A percentile compares a stretch with the other conserved stretches of the same genome.
phyloP scores from a whole-genome alignment of 2,888 invertebrate genomes.

The Pimpla rufipes region DNA sequence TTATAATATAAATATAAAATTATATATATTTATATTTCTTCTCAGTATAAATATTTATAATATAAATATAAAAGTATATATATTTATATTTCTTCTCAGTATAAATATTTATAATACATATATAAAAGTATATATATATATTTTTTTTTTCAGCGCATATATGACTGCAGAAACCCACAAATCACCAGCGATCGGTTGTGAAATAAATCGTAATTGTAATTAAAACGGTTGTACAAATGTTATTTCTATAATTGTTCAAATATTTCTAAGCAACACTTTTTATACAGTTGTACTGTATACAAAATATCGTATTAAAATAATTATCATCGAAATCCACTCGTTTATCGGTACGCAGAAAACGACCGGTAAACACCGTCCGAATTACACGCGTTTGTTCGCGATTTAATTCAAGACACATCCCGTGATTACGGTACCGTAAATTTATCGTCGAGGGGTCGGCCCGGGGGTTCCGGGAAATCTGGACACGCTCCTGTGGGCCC shows the following conservation, averaged over 20 bases:
- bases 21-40: too few relatives aligned
- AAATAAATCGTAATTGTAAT: background rate
- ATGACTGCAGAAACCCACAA: background rate
- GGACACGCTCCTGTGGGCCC: conserved; percentile 68
- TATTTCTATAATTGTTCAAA: too few relatives aligned
- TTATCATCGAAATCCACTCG: background rate
- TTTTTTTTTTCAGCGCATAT: background rate
- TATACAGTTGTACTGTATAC: too few relatives aligned
- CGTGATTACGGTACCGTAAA: conserved; percentile 23
- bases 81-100: too few relatives aligned
- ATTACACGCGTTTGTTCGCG: background rate
- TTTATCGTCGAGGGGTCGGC: conserved; percentile 30
- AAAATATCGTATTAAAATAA: too few relatives aligned
- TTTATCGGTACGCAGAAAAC: background rate
- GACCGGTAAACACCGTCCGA: background rate
- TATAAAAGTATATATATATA: background rate
- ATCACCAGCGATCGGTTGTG: background rate
- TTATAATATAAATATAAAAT: too few relatives aligned
- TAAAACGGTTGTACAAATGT: too few relatives aligned
- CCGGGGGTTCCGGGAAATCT: conserved; percentile 45
- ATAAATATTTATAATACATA: background rate
- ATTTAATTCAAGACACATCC: conserved; percentile 27
- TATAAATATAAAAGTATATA: too few relatives aligned
- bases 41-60: too few relatives aligned
- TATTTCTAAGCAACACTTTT: too few relatives aligned